A percentile compares a stretch with the other conserved stretches of the same genome.
Evolutionary conservation across 2,888 invertebrate genomes (phyloP).

Genomic region (Pollenia griseotomentosa): DNA sequence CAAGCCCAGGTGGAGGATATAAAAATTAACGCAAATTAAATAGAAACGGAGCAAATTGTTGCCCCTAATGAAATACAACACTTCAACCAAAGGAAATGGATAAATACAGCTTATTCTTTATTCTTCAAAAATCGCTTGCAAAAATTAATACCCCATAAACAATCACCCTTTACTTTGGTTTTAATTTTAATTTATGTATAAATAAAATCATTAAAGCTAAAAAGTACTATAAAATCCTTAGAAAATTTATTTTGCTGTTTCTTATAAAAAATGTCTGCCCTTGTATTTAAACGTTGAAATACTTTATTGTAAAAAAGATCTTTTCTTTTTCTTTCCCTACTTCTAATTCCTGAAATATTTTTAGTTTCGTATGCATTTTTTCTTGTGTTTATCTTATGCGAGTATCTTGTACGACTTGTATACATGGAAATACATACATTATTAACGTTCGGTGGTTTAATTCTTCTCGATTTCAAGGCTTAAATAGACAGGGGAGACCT

Average conservation of each 20-base stretch:
- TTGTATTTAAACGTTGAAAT: background rate
- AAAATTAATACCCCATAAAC: no score
- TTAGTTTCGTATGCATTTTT: conserved; percentile 34
- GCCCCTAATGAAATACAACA: no score
- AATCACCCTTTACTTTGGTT: background rate
- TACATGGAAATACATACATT: conserved; percentile 39
- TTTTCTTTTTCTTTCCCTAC: conserved; percentile 7
- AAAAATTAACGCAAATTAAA: no score
- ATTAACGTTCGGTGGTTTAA: conserved; percentile 15
- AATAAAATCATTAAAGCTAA: conserved; percentile 11
- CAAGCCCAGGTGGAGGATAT: no score
- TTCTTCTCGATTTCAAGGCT: conserved; percentile 62
- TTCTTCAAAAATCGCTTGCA: no score
- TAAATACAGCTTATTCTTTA: no score
- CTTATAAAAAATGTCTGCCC: conserved; percentile 25
- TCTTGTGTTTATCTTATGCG: conserved; percentile 30
- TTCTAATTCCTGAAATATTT: conserved; percentile 48
- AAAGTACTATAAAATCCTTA: conserved; percentile 28
- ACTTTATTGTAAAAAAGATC: conserved; percentile 1
- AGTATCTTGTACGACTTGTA: conserved; percentile 20
- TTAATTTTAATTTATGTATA: conserved; percentile 41
- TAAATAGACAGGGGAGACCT: conserved; percentile 65
- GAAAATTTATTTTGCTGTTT: conserved; percentile 4
- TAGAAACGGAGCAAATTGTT: no score
- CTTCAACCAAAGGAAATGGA: no score